These are phyloP conservation scores for Capromys pilorides DNA, from an alignment of 2,797 vertebrate genomes.

Conservation along the genomic window DNA sequence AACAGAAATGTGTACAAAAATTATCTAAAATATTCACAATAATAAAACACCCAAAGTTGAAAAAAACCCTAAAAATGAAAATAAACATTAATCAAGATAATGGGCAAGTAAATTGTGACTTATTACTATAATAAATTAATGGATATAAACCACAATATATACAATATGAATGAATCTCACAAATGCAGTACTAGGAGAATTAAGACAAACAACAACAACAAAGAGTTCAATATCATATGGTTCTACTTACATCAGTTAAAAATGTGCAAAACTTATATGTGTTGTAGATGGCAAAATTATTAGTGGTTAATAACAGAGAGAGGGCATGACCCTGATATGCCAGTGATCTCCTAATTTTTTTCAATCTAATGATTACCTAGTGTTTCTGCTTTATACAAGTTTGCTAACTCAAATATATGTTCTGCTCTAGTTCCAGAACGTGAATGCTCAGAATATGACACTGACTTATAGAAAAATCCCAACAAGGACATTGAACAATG, in stretches of 20 bases:
- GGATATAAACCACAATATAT: background rate
- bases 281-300: background rate
- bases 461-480: background rate
- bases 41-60: background rate
- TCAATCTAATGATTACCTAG: background rate
- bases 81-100: background rate
- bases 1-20: background rate
- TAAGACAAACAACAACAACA: background rate
- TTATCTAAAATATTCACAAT: background rate
- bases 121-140: background rate
- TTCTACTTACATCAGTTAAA: background rate
- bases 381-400: background rate
- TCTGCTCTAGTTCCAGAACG: background rate
- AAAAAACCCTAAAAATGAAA: conserved; percentile 5
- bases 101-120: background rate
- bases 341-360: background rate
- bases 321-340: background rate
- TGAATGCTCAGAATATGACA: background rate
- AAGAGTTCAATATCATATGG: background rate
- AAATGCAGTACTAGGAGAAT: background rate
- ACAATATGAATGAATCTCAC: background rate
- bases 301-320: background rate
- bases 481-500: background rate
- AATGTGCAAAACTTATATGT: background rate
- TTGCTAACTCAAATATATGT: background rate